phyloP scores from a whole-genome alignment of 2,797 vertebrate genomes.

The Eutrigla gurnardus region DNA sequence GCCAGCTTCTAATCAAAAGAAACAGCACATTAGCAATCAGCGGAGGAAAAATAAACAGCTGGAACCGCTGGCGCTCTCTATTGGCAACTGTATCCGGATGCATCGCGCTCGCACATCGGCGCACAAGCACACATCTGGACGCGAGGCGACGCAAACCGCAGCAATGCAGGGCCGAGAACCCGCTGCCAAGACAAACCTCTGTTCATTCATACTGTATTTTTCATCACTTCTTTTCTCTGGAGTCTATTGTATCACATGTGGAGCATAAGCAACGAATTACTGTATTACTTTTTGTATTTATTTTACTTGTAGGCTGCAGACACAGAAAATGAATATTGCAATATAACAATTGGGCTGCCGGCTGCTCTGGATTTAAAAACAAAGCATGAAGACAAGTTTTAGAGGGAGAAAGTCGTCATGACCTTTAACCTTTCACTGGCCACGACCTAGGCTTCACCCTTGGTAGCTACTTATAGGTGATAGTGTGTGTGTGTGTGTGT shows the following conservation, averaged over 20 bases:
- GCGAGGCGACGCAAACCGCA: slow-evolving; percentile 2
- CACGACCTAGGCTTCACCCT: slow-evolving; percentile 80
- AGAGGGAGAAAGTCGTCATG: slow-evolving; percentile 76
- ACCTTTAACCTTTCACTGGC: slow-evolving; percentile 75
- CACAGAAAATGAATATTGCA: neutral
- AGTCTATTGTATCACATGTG: neutral
- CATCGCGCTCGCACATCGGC: neutral
- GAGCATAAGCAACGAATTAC: neutral
- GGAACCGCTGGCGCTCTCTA: neutral
- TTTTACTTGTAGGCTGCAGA: neutral
- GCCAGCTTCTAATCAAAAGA: slow-evolving; percentile 18
- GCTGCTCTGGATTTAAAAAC: neutral
- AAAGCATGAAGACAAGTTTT: neutral
- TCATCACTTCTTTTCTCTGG: neutral
- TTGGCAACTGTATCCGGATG: neutral
- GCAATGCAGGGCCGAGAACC: neutral
- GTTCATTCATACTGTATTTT: neutral
- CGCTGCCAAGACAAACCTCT: neutral
- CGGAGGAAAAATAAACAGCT: slow-evolving; percentile 32
- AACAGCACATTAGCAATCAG: slow-evolving; percentile 34
- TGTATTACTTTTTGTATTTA: neutral
- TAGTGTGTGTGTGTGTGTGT: neutral
- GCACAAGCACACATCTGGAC: slow-evolving; percentile 39
- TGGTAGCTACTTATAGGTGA: neutral
- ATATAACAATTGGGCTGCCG: neutral